Conservation (phyloP, 2,888 invertebrate species). For the Prionchulus punctatus region DNA sequence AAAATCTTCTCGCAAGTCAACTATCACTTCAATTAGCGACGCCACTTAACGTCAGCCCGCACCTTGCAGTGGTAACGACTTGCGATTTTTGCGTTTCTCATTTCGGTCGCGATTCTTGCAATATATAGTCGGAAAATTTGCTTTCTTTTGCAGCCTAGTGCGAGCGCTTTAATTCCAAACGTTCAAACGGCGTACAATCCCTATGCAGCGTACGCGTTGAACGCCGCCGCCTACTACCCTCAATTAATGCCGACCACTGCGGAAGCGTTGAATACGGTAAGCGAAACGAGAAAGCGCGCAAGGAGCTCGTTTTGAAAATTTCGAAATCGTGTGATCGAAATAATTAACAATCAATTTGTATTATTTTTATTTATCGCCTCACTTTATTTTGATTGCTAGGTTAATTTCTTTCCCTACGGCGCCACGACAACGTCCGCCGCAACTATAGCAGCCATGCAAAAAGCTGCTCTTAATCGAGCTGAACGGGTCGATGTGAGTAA, state of each 20-base stretch:
- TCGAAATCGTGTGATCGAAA: neutral
- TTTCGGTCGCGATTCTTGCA: too few relatives aligned
- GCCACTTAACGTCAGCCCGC: neutral
- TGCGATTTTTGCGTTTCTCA: too few relatives aligned
- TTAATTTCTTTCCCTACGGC: neutral
- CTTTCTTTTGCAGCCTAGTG: neutral
- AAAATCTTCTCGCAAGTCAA: conserved; percentile 46
- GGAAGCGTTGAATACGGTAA: neutral
- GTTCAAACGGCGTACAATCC: conserved; percentile 9
- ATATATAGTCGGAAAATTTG: too few relatives aligned
- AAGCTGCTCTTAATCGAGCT: neutral
- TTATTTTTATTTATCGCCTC: neutral
- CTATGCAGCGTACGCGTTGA: conserved; percentile 1
- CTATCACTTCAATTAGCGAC: conserved; percentile 1
- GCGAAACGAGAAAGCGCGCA: conserved; percentile 21
- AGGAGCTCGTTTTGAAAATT: conserved; percentile 37
- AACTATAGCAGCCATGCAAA: neutral
- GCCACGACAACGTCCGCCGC: neutral
- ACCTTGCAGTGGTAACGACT: conserved; percentile 1
- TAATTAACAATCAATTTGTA: neutral
- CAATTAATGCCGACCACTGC: neutral
- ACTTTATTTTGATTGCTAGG: neutral
- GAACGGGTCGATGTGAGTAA: neutral
- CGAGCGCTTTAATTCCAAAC: conserved; percentile 3
- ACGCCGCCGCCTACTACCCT: conserved; percentile 8